Evolutionary conservation across 2,113 vertebrate species (phyloP).

Genomic region (Diadophis punctatus): DNA sequence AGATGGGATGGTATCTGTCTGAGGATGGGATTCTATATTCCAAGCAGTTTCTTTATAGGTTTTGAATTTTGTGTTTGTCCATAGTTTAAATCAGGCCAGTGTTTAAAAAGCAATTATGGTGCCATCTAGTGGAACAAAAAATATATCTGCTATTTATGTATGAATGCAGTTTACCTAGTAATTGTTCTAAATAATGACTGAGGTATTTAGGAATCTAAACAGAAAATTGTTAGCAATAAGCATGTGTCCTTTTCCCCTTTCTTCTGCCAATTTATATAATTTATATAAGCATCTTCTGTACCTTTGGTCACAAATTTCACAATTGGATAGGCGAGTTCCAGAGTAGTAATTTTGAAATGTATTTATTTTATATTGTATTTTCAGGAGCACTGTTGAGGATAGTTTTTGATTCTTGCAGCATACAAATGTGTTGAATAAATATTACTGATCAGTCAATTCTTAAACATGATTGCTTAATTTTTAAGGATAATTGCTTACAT

Average conservation of each 20-base stretch:
- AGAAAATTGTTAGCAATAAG: not conserved
- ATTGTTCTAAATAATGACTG: not conserved
- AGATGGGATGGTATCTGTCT: not conserved
- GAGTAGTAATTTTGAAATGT: not conserved
- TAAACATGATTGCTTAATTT: not conserved
- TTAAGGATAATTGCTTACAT: not conserved
- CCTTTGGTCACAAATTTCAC: not conserved
- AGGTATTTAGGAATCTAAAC: not conserved
- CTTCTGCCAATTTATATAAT: not conserved
- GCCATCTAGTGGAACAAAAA: conserved; percentile 7
- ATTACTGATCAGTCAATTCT: not conserved
- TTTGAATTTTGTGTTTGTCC: not conserved
- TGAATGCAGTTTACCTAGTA: not conserved
- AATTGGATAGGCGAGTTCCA: not conserved
- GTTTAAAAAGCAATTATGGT: not conserved
- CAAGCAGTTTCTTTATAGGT: not conserved
- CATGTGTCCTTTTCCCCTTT: not conserved
- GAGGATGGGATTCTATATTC: not conserved
- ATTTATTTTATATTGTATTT: not conserved
- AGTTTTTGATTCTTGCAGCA: not conserved
- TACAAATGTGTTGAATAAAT: not conserved
- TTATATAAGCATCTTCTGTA: not conserved
- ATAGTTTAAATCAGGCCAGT: not conserved
- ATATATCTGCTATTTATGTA: not conserved
- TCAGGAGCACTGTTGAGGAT: not conserved